Base-by-base conservation (phyloP, 1,140 invertebrate genomes). In the Polypedilum vanderplanki region DNA sequence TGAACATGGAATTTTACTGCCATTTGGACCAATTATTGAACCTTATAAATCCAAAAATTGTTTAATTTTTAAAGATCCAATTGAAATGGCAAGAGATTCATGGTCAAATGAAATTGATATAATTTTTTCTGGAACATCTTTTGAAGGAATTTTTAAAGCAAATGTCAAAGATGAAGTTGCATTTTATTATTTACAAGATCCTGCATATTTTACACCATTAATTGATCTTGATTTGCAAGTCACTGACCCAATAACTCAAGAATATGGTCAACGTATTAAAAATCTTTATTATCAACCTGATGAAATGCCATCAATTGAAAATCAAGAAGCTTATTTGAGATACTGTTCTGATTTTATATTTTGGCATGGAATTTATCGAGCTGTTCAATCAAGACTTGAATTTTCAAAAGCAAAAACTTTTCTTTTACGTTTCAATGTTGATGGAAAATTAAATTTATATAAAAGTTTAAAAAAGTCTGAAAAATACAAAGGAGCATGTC, bases 401-500 rank as follows among this genome's bases (percentile, higher is more conserved):
- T 76, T 80, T 70, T 77, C 78, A 1, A 77, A 76, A 9, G 78
- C 79, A 40, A 82, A 83, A 17, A 82, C 84, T 8, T 86, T 83
- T 77, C 76, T 85, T 1, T 85, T 85, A 75, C 80, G 82, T 75
- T 84, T 85, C 75, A 81, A 83, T 24, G 78, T 83, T 67, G 81
- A 84, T 41, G 80, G 82, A 1, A 70, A 9, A 3, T 18, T 18
- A 5, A 70, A 70, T 20, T 70, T 70, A 22, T 79, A 78, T 41
- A 79, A 80, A 67, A 3, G 20, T 10, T 3, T 70, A 8, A 18
- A 18, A 10, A 64, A 24, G 3, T 73, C 8, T 9, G n/a, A n/a
- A 24, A 73, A 41, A 15, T 85, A 24, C 77, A 82, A 78, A 10
- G 86, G 89, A 10, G 84, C 85, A 0, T 85, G 83, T 76, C 89